Conservation (phyloP, 1,140 invertebrate genomes). For the Micrasema minimum region DNA sequence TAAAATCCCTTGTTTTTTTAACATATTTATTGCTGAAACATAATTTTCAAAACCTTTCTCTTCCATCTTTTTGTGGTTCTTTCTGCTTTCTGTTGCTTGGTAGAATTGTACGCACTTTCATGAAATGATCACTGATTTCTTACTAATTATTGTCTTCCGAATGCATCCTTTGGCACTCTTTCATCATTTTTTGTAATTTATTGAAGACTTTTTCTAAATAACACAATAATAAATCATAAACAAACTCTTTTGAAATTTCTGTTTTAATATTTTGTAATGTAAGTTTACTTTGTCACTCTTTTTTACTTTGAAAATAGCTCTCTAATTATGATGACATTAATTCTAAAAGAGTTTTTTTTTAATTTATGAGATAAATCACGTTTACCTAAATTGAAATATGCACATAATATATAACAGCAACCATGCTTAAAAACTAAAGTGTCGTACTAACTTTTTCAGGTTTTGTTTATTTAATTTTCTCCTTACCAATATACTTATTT, state of each 20-base stretch:
- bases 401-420: constrained; percentile 2
- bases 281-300: not conserved
- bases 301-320: not conserved
- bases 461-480: constrained; percentile 1
- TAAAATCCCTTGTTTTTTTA: too few relatives aligned
- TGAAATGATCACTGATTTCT: too few relatives aligned
- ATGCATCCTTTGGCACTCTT: too few relatives aligned
- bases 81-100: too few relatives aligned
- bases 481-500: not conserved
- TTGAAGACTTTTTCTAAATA: too few relatives aligned
- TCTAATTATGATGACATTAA: not conserved
- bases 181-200: too few relatives aligned
- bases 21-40: too few relatives aligned
- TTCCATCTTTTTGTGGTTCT: too few relatives aligned
- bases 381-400: not conserved
- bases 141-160: too few relatives aligned
- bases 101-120: too few relatives aligned
- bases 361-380: too few relatives aligned
- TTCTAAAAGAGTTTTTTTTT: constrained; percentile 11
- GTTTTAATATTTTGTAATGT: not conserved
- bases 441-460: constrained; percentile 1
- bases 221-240: not conserved
- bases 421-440: constrained; percentile 19
- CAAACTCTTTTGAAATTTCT: constrained; percentile 18
- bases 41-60: too few relatives aligned